Percentiles rank a stretch among this genome's conserved stretches.
These are phyloP conservation scores for Sturnira hondurensis DNA, from an alignment of 2,113 vertebrate species.

Conservation along the genomic window DNA sequence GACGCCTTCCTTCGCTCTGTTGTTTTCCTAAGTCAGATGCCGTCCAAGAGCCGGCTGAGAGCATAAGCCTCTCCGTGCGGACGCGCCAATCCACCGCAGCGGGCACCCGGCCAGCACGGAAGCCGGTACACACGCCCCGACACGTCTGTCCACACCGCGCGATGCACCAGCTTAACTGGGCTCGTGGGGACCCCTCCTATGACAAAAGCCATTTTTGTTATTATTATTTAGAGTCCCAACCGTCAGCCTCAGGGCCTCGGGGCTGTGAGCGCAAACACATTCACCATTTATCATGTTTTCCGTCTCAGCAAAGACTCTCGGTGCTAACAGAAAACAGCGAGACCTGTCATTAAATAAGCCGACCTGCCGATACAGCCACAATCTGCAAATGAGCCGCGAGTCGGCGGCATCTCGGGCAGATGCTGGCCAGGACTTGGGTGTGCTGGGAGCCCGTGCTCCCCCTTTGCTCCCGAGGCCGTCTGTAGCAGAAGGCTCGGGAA, in stretches of 20 bases:
- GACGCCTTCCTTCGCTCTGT: background rate
- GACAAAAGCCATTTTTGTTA: background rate
- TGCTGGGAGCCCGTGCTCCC: background rate
- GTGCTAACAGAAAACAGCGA: background rate
- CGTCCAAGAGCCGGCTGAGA: fast-evolving
- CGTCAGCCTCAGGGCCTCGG: background rate
- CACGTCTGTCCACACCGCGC: fast-evolving
- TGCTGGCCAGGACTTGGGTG: fast-evolving
- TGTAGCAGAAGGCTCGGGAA: background rate
- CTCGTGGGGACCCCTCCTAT: background rate
- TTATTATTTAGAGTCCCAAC: background rate
- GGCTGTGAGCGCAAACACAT: background rate
- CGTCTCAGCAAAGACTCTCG: background rate
- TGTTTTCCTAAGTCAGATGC: background rate
- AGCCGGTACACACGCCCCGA: fast-evolving
- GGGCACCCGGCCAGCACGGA: fast-evolving
- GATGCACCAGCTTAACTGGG: background rate
- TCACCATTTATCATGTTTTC: background rate
- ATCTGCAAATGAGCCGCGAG: background rate
- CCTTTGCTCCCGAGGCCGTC: background rate
- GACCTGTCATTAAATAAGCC: slow-evolving; percentile 7
- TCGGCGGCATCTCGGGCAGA: background rate
- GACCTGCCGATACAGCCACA: background rate
- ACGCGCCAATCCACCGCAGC: fast-evolving
- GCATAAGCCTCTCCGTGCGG: background rate